These are phyloP conservation scores for Sternarchorhynchus goeldii DNA, from an alignment of 2,797 vertebrate species.

Conservation along the genomic window DNA sequence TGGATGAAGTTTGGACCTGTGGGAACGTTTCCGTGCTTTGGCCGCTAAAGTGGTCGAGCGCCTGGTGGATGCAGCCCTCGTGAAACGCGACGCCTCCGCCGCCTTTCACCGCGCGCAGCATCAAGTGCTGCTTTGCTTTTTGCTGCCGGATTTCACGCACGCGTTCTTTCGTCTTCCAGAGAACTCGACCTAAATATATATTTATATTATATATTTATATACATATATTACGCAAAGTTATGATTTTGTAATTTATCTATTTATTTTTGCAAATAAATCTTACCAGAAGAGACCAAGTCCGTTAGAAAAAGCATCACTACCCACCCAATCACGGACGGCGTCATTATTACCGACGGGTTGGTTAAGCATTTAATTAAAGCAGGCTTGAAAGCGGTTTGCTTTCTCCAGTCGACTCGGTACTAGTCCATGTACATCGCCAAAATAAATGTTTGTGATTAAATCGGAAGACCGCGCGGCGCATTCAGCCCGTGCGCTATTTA, in stretches of 20 bases:
- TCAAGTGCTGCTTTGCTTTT: constrained; percentile 56
- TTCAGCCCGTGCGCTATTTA: background rate
- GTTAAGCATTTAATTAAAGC: background rate
- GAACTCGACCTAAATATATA: constrained; percentile 58
- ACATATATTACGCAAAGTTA: background rate
- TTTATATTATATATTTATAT: too few species aligned
- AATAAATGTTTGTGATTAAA: background rate
- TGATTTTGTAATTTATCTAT: background rate
- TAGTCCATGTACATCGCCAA: background rate
- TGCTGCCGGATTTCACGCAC: constrained; percentile 59
- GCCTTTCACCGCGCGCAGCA: background rate
- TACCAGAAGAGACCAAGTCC: constrained; percentile 50
- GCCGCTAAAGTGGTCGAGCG: constrained; percentile 79
- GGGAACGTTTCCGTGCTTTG: constrained; percentile 65
- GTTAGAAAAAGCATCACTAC: constrained; percentile 14
- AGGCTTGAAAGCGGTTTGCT: background rate
- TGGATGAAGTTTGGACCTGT: constrained; percentile 71
- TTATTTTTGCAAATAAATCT: constrained; percentile 31
- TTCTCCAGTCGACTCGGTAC: too few species aligned
- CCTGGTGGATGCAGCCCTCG: constrained; percentile 69
- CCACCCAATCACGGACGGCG: constrained; percentile 5
- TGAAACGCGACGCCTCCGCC: constrained; percentile 43
- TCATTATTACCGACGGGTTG: background rate
- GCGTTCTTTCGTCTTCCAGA: constrained; percentile 66
- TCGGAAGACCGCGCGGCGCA: background rate